Conservation (phyloP, 2,888 invertebrate species). For the Callyntrura guangdongensis region DNA sequence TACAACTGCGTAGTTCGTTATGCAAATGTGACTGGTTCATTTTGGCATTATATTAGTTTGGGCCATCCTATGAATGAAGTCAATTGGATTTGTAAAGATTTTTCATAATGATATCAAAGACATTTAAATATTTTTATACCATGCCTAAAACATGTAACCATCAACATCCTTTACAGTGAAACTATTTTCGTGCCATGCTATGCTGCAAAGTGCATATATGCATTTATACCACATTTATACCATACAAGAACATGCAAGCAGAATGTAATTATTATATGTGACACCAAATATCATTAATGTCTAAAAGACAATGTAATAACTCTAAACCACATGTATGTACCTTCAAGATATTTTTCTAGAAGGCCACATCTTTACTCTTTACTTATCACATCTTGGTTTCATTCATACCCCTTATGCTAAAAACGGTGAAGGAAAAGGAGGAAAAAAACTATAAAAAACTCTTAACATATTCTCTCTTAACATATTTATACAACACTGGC, state of each 20-base stretch:
- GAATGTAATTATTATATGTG: constrained; percentile 6
- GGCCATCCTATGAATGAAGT: constrained; percentile 13
- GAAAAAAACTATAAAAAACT: too few relatives aligned
- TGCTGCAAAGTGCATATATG: background rate
- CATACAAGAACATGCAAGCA: background rate
- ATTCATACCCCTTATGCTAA: too few relatives aligned
- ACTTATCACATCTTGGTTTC: too few relatives aligned
- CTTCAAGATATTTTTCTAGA: too few relatives aligned
- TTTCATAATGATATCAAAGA: background rate
- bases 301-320: background rate
- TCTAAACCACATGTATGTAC: background rate
- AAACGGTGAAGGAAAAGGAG: too few relatives aligned
- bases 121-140: constrained; percentile 13
- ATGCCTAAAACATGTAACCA: background rate
- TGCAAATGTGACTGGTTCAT: constrained; percentile 62
- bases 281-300: constrained; percentile 1
- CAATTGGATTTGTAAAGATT: background rate
- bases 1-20: constrained; percentile 62
- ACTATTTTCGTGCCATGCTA: background rate
- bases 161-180: background rate
- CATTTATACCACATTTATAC: background rate
- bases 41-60: constrained; percentile 10
- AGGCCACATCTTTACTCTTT: too few relatives aligned
- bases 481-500: too few relatives aligned
- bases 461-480: too few relatives aligned